Evolutionary conservation across 2,888 invertebrate genomes (phyloP), one percentile per base, ranked within the genome.

Genomic region (Mamestra brassicae): DNA sequence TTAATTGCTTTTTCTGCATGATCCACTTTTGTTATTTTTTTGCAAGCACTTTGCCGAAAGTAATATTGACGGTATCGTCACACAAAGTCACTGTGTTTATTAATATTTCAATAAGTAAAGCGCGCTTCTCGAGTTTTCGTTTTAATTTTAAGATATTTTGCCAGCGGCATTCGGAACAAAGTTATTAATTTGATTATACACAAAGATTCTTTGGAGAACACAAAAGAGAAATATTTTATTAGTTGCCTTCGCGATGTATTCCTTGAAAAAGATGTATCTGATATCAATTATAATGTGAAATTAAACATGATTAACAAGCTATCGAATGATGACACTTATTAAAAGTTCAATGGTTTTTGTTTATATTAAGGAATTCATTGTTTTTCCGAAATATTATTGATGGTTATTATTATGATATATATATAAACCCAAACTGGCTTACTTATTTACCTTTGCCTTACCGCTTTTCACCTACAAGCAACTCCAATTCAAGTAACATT

Each of bases 1-100:
- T 58, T 73, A 73, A 81, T 81, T 77, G 73, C 45, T 71, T 77
- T 80, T 80, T 55, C 67, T 52, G 47, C 70, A n/a, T 58, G 15
- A 75, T 69, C 58, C 62, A 45, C 0, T 68, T 68, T 75, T 76
- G 55, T 72, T 60, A n/a, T 64, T 64, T 64, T 62, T 66, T 66
- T 54, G 34, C 15, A 57, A 75, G 10, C 45, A 42, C 42, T 50
- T 45, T 10, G 15, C 6, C 17, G 17, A 63, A 68, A 72, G 47
- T 57, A 54, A 67, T 75, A 75, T 52, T 73, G 11, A 36, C 52
- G 34, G 26, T 67, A 66, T 70, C 36, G 10, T 45, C 8, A 50
- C 38, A 63, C 58, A 67, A 80, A 69, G 36, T 34, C 13, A 36
- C 5, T 62, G n/a, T 58, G 26, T 70, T 80, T 55, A 55, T 63